Conservation (phyloP, 2,888 invertebrate species). For the Nebria salina region DNA sequence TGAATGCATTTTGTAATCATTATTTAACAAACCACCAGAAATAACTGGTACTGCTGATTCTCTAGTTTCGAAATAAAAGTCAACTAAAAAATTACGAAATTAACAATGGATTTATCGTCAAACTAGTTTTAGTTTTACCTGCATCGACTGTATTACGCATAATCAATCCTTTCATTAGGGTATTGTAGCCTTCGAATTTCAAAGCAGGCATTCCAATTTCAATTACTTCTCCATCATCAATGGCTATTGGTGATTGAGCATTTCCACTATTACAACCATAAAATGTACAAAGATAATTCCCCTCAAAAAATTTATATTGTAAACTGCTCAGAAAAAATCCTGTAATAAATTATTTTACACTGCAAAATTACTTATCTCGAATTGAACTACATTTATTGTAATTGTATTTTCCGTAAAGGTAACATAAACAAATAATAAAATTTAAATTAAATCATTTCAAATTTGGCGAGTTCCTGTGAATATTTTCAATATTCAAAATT, state of each 20-base stretch:
- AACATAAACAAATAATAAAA: too few species aligned
- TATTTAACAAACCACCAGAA: constrained; percentile 75
- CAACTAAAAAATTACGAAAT: not conserved
- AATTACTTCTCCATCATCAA: not conserved
- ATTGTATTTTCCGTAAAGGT: too few species aligned
- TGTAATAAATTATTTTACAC: not conserved
- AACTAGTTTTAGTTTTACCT: not conserved
- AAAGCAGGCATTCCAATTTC: not conserved
- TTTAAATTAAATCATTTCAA: not conserved
- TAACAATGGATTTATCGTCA: not conserved
- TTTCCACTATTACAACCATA: not conserved
- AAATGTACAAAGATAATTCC: not conserved
- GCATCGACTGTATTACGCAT: not conserved
- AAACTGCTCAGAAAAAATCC: not conserved
- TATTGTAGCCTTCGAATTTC: not conserved
- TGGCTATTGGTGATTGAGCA: not conserved
- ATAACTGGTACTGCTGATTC: constrained; percentile 61
- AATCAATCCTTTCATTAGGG: not conserved
- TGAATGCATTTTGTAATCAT: constrained; percentile 75
- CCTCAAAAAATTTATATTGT: not conserved
- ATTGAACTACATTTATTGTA: too few species aligned
- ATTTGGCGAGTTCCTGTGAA: not conserved
- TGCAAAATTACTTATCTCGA: not conserved
- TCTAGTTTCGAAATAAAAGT: not conserved
- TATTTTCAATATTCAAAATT: not conserved